Conservation (phyloP, 2,113 vertebrate species). For the Egretta garzetta region DNA sequence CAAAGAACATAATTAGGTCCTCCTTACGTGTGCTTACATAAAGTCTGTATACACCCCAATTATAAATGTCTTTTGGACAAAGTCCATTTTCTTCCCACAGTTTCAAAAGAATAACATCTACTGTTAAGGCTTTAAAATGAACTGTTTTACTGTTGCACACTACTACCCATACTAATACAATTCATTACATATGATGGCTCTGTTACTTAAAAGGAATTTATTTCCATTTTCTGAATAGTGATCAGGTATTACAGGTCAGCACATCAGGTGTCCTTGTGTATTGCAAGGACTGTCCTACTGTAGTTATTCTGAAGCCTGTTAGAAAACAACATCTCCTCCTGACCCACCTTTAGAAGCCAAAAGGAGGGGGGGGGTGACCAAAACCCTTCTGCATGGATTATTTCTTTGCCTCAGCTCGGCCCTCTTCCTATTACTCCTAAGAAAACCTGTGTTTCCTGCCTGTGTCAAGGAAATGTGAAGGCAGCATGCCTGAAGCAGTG, state of each 20-base stretch:
- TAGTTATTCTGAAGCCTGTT: background rate
- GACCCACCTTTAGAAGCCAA: background rate
- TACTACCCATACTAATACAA: background rate
- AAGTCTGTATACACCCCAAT: background rate
- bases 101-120: background rate
- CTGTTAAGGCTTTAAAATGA: background rate
- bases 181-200: background rate
- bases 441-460: background rate
- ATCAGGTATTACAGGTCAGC: background rate
- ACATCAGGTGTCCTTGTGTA: background rate
- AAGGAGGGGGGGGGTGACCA: background rate
- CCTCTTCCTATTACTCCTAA: background rate
- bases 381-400: background rate
- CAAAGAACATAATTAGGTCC: background rate
- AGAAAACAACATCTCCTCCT: background rate
- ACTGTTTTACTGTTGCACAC: background rate
- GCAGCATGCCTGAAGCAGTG: accelerated
- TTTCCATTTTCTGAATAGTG: background rate
- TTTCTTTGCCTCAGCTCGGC: background rate
- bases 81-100: background rate
- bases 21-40: accelerated
- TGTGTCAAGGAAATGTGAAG: background rate
- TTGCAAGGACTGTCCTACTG: background rate
- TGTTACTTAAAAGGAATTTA: background rate
- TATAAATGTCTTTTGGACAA: background rate